Evolutionary conservation across 2,113 vertebrate genomes (phyloP).

Genomic region (Rhynchomys soricoides): DNA sequence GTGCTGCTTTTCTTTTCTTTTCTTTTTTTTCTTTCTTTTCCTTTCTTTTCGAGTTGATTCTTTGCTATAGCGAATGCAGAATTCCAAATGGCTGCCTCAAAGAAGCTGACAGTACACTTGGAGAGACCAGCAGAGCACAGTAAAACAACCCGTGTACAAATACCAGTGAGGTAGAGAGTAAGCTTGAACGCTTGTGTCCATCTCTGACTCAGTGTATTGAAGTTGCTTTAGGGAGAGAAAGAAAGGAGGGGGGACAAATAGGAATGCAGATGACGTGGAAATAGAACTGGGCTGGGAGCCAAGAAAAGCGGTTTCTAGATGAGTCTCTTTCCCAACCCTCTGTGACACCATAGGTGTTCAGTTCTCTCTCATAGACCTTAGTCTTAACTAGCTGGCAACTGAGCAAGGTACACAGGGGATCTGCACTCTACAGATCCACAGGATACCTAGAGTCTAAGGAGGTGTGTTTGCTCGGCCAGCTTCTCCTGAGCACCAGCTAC

Average conservation of each 20-base stretch:
- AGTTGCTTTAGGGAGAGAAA: not conserved
- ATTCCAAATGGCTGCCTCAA: not conserved
- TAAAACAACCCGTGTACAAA: not conserved
- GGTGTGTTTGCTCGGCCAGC: not conserved
- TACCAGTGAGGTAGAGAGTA: not conserved
- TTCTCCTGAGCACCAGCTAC: not conserved
- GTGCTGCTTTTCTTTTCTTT: not conserved
- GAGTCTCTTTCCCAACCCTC: not conserved
- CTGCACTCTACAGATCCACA: not conserved
- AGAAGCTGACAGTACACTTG: not conserved
- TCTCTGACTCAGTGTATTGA: not conserved
- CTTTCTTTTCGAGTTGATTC: not conserved
- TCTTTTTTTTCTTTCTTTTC: no score
- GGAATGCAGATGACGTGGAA: not conserved
- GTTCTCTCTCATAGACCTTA: not conserved
- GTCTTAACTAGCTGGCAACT: not conserved
- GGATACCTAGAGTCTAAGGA: not conserved
- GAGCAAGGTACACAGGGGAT: not conserved
- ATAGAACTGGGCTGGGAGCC: not conserved
- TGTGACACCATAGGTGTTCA: not conserved
- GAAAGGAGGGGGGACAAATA: not conserved
- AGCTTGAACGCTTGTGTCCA: not conserved
- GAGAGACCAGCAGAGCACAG: slow-evolving; percentile 6
- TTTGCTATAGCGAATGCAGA: slow-evolving; percentile 6
- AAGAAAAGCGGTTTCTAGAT: not conserved